phyloP scores from a whole-genome alignment of 2,797 vertebrate species.

The Chloroceryle amazona region DNA sequence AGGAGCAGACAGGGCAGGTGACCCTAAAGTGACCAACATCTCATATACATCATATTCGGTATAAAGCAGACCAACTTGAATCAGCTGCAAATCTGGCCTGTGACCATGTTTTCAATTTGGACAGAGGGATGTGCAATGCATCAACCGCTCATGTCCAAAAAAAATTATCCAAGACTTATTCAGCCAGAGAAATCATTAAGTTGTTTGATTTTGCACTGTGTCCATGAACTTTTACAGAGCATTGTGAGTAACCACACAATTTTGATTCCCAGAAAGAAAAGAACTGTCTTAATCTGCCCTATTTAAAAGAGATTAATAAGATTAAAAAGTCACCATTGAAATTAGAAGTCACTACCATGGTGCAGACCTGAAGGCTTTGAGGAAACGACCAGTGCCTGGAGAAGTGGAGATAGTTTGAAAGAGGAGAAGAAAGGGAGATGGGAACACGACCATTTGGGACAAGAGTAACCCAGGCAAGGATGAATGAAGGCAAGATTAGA shows the following conservation, averaged over 20 bases:
- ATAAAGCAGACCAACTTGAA: background rate
- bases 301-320: background rate
- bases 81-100: slow-evolving; percentile 21
- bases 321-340: background rate
- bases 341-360: background rate
- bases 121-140: background rate
- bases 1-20: too few relatives aligned
- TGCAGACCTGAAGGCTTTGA: background rate
- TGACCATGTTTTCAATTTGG: slow-evolving; percentile 13
- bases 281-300: background rate
- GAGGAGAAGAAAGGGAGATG: background rate
- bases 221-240: background rate
- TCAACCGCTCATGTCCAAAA: background rate
- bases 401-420: background rate
- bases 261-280: slow-evolving; percentile 1
- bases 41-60: too few relatives aligned
- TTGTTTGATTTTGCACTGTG: background rate
- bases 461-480: background rate
- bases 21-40: too few relatives aligned
- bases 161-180: background rate
- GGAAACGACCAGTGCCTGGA: background rate
- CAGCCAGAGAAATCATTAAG: slow-evolving; percentile 17
- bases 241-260: background rate
- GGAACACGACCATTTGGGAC: background rate
- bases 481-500: background rate